Evolutionary conservation across 2,888 invertebrate species (phyloP).

Genomic region (Patella pellucida): DNA sequence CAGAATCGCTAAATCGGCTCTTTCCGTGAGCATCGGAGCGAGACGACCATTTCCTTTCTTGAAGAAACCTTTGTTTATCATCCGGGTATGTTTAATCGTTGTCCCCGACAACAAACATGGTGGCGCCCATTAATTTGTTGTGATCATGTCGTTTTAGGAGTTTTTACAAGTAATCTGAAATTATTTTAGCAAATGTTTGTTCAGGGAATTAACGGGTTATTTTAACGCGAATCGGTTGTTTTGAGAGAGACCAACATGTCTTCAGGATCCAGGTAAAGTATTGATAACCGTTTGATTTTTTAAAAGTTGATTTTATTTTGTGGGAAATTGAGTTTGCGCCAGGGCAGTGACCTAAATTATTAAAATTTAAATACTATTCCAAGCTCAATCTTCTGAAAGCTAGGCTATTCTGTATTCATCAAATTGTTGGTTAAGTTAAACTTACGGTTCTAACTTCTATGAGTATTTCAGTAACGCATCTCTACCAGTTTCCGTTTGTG

Average conservation of each 20-base stretch:
- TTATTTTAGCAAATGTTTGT: neutral
- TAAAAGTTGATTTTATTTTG: no score
- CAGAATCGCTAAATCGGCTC: neutral
- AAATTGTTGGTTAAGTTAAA: no score
- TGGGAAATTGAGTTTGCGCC: no score
- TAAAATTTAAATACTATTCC: no score
- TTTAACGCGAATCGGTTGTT: neutral
- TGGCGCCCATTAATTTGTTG: constrained; percentile 14
- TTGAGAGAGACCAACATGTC: neutral
- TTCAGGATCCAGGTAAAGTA: neutral
- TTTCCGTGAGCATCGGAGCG: no score
- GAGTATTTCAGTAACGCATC: no score
- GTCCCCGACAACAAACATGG: constrained; percentile 40
- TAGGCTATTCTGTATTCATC: no score
- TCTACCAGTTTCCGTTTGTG: no score
- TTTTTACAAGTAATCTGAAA: constrained; percentile 1
- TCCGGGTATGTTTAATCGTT: constrained; percentile 16
- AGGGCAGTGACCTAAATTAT: no score
- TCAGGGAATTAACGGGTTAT: neutral
- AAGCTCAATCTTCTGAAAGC: no score
- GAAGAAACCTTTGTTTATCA: neutral
- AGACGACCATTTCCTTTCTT: neutral
- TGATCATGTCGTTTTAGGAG: neutral
- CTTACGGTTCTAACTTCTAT: no score
- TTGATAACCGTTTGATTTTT: no score